Conservation (phyloP, 2,797 vertebrate species). For the Bradypus variegatus region DNA sequence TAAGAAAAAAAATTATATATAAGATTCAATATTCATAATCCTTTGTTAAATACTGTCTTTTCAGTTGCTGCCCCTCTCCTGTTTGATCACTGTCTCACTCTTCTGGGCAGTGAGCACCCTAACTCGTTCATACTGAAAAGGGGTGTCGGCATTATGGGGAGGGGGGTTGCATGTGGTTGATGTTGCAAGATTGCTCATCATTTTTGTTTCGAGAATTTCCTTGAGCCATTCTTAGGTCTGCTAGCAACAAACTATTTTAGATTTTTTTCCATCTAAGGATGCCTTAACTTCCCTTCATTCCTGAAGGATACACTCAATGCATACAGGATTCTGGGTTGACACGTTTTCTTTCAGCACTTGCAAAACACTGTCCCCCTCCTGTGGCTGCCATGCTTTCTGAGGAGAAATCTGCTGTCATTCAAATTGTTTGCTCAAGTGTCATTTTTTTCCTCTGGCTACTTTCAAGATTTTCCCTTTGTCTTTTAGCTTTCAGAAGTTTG, state of each 20-base stretch:
- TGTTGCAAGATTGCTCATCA: neutral
- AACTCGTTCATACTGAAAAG: too few species aligned
- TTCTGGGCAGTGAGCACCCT: too few species aligned
- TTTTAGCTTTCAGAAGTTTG: neutral
- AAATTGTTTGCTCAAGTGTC: neutral
- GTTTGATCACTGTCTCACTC: too few species aligned
- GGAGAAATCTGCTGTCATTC: neutral
- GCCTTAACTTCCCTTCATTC: neutral
- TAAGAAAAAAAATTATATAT: too few species aligned
- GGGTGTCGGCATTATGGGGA: too few species aligned
- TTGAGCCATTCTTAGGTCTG: neutral
- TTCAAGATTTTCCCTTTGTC: neutral
- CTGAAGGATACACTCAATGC: neutral
- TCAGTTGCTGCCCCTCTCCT: too few species aligned
- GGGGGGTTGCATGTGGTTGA: too few species aligned
- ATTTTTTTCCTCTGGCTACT: neutral
- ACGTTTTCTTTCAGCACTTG: neutral
- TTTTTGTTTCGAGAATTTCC: neutral
- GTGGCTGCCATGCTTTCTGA: neutral
- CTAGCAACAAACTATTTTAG: neutral
- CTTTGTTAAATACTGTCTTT: too few species aligned
- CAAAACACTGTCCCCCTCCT: neutral
- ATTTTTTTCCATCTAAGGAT: neutral
- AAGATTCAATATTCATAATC: too few species aligned
- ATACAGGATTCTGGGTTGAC: too few species aligned